Evolutionary conservation across 2,113 vertebrate genomes (phyloP), one percentile per base, ranked within the genome.

Genomic region (Dicerorhinus sumatrensis): DNA sequence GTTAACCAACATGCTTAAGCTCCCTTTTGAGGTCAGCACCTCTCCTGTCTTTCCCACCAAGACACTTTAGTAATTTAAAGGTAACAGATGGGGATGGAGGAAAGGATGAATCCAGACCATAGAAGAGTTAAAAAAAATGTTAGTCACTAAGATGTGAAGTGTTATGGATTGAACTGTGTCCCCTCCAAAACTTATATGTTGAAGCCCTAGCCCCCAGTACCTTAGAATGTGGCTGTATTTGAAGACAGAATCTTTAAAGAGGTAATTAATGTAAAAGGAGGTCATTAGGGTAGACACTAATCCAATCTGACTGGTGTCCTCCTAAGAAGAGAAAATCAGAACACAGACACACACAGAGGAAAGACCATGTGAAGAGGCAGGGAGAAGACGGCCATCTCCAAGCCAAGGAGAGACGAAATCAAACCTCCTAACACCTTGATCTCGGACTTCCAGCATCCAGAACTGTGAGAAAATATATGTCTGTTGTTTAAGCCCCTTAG

Each of bases 371-470:
- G 27, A 79, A 21, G 29, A 63, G 1, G 6, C 17, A 46, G 42
- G 2, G 63, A 63, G 29, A 18, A 46, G 63, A 62, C 17, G 0
- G 46, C 54, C 2, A 0, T 14, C 21, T 17, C 10, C 6, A 1
- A 58, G 18, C 6, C 12, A 3, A 18, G 39, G 4, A 70, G 33
- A 77, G 54, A 6, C 18, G 33, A 60, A 81, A 13, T 5, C 58
- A 48, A 20, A 29, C 58, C n/a, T n/a, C 17, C 60, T 56, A 12
- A 56, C 39, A 39, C 6, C 36, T 54, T 75, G 36, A 86, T 60
- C 48, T 81, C n/a, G 33, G 67, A 29, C 36, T 76, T 85, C 21
- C 8, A 72, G 77, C 12, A 18, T 75, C 65, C 60, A 91, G 72
- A 91, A 69, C 16, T 0, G 2, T 31, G 27, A 65, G 29, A 17